Evolutionary conservation across 2,888 invertebrate genomes (phyloP), one percentile per base, ranked within the genome.

Genomic region (Pachymerium ferrugineum): DNA sequence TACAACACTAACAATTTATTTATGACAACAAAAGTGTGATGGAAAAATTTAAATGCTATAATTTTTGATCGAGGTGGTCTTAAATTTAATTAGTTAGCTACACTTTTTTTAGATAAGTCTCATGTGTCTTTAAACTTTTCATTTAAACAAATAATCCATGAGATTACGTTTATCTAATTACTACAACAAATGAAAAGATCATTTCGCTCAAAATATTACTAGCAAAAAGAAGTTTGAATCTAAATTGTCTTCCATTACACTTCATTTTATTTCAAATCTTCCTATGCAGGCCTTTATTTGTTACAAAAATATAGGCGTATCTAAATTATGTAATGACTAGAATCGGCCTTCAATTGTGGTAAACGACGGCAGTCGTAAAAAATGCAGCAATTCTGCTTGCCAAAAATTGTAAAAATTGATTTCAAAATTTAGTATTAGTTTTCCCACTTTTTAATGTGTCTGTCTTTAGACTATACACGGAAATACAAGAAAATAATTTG

Each of bases 201-300:
- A n/a, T n/a, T n/a, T n/a, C n/a, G n/a, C n/a, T n/a, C n/a, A n/a
- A n/a, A n/a, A n/a, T n/a, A n/a, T n/a, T n/a, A n/a, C n/a, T n/a
- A n/a, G n/a, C n/a, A n/a, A n/a, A n/a, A n/a, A n/a, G n/a, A n/a
- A n/a, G n/a, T n/a, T n/a, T n/a, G n/a, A n/a, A n/a, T n/a, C n/a
- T n/a, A n/a, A n/a, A n/a, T 38, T 62, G 62, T 25, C 62, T 62
- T 62, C 62, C 62, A 62, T 62, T 6, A 54, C 16, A 54, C 47
- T 54, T 47, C 6, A 5, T 16, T 62, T 22, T 62, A 25, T 25
- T 62, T 62, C 6, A 28, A 62, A 62, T 62, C 25, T 62, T 62
- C 28, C 28, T 62, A 62, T 62, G 62, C 62, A 62, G 62, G 62
- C 25, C 62, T 62, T 62, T 42, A 22, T 62, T 14, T 62, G 62